Percentiles rank a stretch among this genome's conserved stretches.
phyloP scores from a whole-genome alignment of 2,797 vertebrate genomes.

The Centropyge bicolor region DNA sequence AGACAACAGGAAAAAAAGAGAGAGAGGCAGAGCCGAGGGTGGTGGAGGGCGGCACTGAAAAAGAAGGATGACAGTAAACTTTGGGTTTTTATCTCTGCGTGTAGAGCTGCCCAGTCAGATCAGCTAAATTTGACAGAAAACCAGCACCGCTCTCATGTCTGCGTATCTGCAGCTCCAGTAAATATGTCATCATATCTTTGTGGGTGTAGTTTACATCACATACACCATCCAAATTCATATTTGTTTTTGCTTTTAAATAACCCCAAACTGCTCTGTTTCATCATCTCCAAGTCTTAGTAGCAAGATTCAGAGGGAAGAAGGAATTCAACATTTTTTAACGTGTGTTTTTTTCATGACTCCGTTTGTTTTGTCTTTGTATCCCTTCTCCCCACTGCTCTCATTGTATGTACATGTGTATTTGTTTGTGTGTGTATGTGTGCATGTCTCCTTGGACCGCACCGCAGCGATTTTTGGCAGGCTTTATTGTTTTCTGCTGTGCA shows the following conservation, averaged over 20 bases:
- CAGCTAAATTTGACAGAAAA: constrained; percentile 20
- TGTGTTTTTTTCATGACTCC: background rate
- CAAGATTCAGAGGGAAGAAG: background rate
- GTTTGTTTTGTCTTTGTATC: constrained; percentile 37
- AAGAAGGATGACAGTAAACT: constrained; percentile 35
- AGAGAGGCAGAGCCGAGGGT: constrained; percentile 25
- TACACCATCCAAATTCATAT: background rate
- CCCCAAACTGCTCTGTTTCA: background rate
- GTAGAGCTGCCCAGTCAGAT: constrained; percentile 24
- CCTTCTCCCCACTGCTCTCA: background rate
- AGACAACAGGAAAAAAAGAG: constrained; percentile 34
- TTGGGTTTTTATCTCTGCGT: constrained; percentile 45
- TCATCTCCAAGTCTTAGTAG: background rate
- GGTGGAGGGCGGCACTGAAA: constrained; percentile 16
- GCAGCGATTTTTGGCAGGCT: constrained; percentile 69
- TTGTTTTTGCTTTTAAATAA: background rate
- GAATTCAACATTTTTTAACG: background rate
- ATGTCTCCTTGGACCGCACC: constrained; percentile 63
- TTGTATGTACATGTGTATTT: constrained; percentile 22
- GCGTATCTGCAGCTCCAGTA: constrained; percentile 1
- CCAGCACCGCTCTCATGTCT: background rate
- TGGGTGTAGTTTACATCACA: constrained; percentile 11
- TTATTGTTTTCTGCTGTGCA: constrained; percentile 82
- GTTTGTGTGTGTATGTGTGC: constrained; percentile 26
- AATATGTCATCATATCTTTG: background rate